phyloP scores from a whole-genome alignment of 2,113 vertebrate species.

The Microcebus jonahi region DNA sequence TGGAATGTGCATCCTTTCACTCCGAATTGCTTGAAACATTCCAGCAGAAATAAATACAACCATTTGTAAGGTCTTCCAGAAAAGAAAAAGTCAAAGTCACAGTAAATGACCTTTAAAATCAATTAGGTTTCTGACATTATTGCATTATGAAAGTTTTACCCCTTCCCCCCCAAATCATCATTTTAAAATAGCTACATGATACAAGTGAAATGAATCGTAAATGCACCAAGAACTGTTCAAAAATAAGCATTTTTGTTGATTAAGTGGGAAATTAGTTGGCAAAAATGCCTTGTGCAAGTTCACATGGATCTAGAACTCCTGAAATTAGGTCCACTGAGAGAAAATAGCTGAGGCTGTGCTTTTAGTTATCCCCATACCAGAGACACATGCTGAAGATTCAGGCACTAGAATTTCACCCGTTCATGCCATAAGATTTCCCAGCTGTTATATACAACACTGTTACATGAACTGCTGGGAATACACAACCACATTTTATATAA shows the following conservation, averaged over 20 bases:
- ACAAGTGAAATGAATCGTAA: background rate
- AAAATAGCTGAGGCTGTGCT: background rate
- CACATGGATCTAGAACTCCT: background rate
- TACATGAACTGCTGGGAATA: background rate
- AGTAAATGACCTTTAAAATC: background rate
- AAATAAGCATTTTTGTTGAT: background rate
- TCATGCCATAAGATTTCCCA: background rate
- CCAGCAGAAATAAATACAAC: background rate
- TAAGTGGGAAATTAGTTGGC: background rate
- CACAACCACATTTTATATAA: background rate
- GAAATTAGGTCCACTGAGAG: background rate
- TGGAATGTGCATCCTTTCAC: background rate
- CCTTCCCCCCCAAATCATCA: background rate
- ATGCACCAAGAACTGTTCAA: background rate
- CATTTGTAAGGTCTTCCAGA: background rate
- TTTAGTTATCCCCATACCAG: background rate
- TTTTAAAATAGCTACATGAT: background rate
- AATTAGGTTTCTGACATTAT: background rate
- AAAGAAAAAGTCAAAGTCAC: background rate
- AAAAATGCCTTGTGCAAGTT: background rate
- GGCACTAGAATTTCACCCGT: background rate
- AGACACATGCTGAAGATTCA: background rate
- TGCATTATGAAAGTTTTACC: background rate
- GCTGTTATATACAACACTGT: background rate
- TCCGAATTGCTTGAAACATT: conserved; percentile 1